Base-by-base conservation (phyloP, 2,113 vertebrate species). In the Agelaius phoeniceus region DNA sequence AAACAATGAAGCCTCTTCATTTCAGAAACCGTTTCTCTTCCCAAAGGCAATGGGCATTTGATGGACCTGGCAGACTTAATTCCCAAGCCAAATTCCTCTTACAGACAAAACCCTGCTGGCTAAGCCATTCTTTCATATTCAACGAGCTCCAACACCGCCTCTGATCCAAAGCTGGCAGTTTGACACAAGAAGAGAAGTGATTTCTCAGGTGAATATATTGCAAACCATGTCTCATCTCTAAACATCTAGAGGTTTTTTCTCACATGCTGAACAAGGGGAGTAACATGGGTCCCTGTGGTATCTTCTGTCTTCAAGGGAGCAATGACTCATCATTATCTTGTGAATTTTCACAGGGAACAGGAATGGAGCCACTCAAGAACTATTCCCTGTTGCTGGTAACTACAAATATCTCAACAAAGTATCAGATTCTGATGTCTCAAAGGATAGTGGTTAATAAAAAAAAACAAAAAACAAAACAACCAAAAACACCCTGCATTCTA, bases 31-130 rank as follows among this genome's bases (percentile, higher is more conserved):
- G 6, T 83, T 95, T 86, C 55, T 93, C 20, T 71, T 94, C 90
- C 46, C 51, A 92, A 90, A 90, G 43, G 83, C 72, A 74, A 55
- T 14, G 62, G 63, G 75, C 88, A 90, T 93, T 93, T 92, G 88
- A 88, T 91, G 85, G 85, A 83, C 85, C 90, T 86, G 82, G 88
- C 79, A 95, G 75, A 66, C 79, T 88, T 92, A 85, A 95, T 88
- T 97, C 92, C 88, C 95, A 95, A 92, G 88, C 88, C 88, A 94
- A 73, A 92, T 92, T 94, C 90, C 48, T 93, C 75, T 69, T 92
- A 73, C 58, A 93, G 85, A 94, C 37, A 93, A 93, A 96, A 58
- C 72, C 85, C 85, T 88, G 78, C 82, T 96, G 75, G 88, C 79
- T 94, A 95, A 93, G 75, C 79, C 51, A 54, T 75, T 77, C 94